Percentiles rank a stretch among this genome's conserved stretches.
Evolutionary conservation across 2,113 vertebrate species (phyloP).

Genomic region (Puffinus mauretanicus): DNA sequence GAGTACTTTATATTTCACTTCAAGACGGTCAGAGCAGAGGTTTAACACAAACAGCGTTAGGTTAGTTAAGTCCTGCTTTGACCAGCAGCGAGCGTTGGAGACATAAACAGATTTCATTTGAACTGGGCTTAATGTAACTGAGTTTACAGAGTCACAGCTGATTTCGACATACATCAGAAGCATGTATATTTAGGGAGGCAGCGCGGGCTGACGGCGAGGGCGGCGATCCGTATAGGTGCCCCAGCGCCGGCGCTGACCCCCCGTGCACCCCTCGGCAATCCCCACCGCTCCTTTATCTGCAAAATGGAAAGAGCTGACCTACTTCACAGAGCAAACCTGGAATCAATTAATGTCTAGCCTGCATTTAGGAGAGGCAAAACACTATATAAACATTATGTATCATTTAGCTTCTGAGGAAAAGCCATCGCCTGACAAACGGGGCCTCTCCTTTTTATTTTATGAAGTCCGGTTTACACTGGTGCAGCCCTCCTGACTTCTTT

Average conservation of each 20-base stretch:
- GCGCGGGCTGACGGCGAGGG: not conserved
- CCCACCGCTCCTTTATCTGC: not conserved
- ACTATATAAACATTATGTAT: constrained; percentile 63
- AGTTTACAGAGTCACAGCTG: constrained; percentile 10
- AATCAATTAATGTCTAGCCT: constrained; percentile 63
- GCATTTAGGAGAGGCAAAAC: constrained; percentile 54
- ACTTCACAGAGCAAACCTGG: constrained; percentile 44
- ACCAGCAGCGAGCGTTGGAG: not conserved
- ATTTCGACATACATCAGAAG: not conserved
- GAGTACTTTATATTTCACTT: not conserved
- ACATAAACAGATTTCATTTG: constrained; percentile 52
- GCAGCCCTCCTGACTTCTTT: not conserved
- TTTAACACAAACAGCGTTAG: not conserved
- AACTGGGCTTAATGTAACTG: constrained; percentile 2
- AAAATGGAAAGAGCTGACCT: constrained; percentile 1
- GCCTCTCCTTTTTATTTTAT: constrained; percentile 6
- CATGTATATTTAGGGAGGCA: not conserved
- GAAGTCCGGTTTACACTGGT: not conserved
- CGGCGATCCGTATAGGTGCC: not conserved
- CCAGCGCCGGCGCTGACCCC: not conserved
- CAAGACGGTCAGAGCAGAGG: not conserved
- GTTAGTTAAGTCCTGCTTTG: constrained; percentile 29
- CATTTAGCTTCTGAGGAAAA: constrained; percentile 56
- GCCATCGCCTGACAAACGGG: constrained; percentile 25
- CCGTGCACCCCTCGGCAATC: not conserved